These are phyloP conservation scores for Mustela erminea DNA, from an alignment of 2,797 vertebrate genomes.

Conservation along the genomic window DNA sequence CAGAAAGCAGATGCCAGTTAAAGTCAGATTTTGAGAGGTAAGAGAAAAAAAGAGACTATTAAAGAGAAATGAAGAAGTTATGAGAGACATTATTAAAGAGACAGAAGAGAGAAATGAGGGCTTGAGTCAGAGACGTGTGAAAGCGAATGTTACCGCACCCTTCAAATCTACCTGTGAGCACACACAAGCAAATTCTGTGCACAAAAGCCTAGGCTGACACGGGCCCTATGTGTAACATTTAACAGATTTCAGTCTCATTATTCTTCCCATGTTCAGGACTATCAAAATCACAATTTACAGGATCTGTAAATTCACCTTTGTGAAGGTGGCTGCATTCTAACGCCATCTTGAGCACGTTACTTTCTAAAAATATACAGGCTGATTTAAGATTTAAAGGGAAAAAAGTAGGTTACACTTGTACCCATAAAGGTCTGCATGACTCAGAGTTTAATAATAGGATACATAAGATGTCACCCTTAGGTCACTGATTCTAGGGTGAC, in stretches of 20 bases:
- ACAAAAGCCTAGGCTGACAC: not conserved
- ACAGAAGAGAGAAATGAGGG: not conserved
- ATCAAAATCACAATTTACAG: not conserved
- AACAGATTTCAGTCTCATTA: not conserved
- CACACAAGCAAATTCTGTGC: not conserved
- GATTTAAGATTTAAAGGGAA: slow-evolving; percentile 41
- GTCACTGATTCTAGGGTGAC: slow-evolving; percentile 53
- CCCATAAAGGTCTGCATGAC: slow-evolving; percentile 29
- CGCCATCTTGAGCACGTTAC: not conserved
- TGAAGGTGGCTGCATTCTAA: not conserved
- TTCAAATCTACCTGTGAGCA: not conserved
- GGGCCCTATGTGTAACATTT: not conserved
- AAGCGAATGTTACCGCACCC: not conserved
- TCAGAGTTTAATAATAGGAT: slow-evolving; percentile 60
- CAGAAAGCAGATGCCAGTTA: not conserved
- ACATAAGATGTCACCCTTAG: not conserved
- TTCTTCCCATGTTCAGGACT: slow-evolving; percentile 34
- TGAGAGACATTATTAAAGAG: not conserved
- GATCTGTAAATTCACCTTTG: slow-evolving; percentile 37
- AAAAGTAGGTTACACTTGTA: slow-evolving; percentile 16
- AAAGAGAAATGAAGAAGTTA: not conserved
- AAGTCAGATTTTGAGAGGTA: not conserved
- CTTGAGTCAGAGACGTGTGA: not conserved
- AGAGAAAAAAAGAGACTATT: not conserved
- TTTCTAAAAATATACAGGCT: slow-evolving; percentile 59